Evolutionary conservation across 37 sponge, comb jelly and placozoan species (phyloP), one percentile per base, ranked within the genome.

Genomic region (Diacarnus erythraeanus): DNA sequence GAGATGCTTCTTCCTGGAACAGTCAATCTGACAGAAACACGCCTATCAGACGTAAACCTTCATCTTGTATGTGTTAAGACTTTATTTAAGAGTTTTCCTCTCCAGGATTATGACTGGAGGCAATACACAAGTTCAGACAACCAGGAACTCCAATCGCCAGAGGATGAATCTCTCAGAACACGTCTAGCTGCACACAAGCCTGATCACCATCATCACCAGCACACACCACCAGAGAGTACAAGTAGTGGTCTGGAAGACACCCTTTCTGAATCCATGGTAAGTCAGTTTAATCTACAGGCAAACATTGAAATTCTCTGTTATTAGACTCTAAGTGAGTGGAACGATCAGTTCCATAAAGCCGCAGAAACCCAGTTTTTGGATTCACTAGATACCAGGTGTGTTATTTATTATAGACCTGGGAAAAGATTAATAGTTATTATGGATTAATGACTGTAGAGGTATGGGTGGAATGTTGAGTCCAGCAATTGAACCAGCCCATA

Each of bases 91-190:
- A n/a, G 61, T 17, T 60, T 4, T 42, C 27, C 61, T 60, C 61
- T 42, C 20, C 65, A 90, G 90, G 84, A 81, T 34, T 90, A 90
- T 80, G 90, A 90, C 66, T 90, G 90, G 90, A 72, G 90, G 56
- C 86, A 85, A 37, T 90, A 90, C 56, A 71, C 81, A 10, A 85
- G 86, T 67, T 37, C 1, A 0, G 89, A 83, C 30, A 77, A 29
- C 26, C 41, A 36, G 23, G 73, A 75, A 22, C 51, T 77, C 30
- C 9, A 36, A 25, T 44, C 3, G 1, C 26, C 71, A 38, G 70
- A 63, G 3, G 47, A 69, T 0, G 21, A 3, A 27, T 81, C 81
- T 29, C 73, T 72, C 34, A 39, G 34, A 8, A 60, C 81, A 0
- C 81, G 73, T 25, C 73, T 81, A 12, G 61, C 73, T 23, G 0